These are phyloP conservation scores for Thermophis baileyi DNA, from an alignment of 2,113 vertebrate species.

Conservation along the genomic window DNA sequence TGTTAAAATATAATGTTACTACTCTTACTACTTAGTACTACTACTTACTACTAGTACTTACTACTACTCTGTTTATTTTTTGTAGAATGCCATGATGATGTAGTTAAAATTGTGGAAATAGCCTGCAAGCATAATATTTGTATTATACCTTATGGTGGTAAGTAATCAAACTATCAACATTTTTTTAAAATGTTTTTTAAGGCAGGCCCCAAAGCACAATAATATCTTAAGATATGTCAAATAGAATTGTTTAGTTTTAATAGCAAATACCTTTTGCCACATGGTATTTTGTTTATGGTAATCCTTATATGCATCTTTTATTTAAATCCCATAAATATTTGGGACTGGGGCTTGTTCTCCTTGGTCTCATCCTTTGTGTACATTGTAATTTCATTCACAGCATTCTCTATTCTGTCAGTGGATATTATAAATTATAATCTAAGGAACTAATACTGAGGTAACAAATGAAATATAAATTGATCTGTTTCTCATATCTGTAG, in stretches of 20 bases:
- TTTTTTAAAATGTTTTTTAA: background rate
- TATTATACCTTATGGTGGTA: slow-evolving; percentile 96
- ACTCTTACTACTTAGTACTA: slow-evolving; percentile 8
- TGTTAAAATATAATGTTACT: background rate
- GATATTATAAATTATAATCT: background rate
- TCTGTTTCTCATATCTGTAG: slow-evolving; percentile 66
- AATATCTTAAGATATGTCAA: background rate
- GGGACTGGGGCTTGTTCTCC: background rate
- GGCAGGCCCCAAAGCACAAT: background rate
- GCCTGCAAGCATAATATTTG: slow-evolving; percentile 93
- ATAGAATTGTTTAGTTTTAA: background rate
- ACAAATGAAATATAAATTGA: slow-evolving; percentile 26
- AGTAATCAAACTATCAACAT: slow-evolving; percentile 60
- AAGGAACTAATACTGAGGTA: slow-evolving; percentile 6
- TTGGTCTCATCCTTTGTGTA: background rate
- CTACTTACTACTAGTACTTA: slow-evolving; percentile 2
- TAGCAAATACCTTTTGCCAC: background rate
- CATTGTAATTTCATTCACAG: background rate
- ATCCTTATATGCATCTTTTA: background rate
- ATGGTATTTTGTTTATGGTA: background rate
- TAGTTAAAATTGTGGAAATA: slow-evolving; percentile 93
- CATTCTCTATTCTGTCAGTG: background rate
- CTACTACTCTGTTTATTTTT: slow-evolving; percentile 43
- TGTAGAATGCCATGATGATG: slow-evolving; percentile 90
- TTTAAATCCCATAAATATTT: background rate